Percentiles rank a stretch among this genome's conserved stretches.
These are phyloP conservation scores for Stramonita haemastoma DNA, from an alignment of 2,888 invertebrate genomes.

Conservation along the genomic window DNA sequence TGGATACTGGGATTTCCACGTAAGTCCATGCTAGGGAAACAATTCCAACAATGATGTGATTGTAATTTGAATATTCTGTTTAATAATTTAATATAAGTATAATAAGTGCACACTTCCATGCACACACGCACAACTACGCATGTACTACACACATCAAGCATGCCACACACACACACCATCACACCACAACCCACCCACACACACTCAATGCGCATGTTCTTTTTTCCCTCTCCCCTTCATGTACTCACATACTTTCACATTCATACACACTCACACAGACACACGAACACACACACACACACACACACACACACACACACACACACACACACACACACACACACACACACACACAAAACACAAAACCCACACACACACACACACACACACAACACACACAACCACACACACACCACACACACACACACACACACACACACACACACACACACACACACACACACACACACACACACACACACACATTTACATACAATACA, in stretches of 20 bases:
- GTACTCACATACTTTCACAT: neutral
- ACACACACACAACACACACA: neutral
- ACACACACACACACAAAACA: neutral
- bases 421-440: neutral
- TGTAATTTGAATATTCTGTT: too few species aligned
- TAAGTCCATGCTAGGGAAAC: too few species aligned
- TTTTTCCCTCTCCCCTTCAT: too few species aligned
- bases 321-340: neutral
- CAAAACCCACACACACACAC: neutral
- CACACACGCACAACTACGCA: too few species aligned
- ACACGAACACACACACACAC: neutral
- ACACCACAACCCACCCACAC: too few species aligned
- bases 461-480: neutral
- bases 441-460: conserved; percentile 1
- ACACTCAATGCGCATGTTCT: too few species aligned
- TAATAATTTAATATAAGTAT: too few species aligned
- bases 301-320: neutral
- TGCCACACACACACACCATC: too few species aligned
- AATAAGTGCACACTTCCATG: too few species aligned
- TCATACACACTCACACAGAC: neutral
- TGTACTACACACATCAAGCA: too few species aligned
- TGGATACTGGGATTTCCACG: too few species aligned
- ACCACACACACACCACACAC: neutral
- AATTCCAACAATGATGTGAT: too few species aligned
- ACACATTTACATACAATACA: neutral